Base-by-base conservation (phyloP, 2,113 vertebrate species). In the Misgurnus mizolepis region DNA sequence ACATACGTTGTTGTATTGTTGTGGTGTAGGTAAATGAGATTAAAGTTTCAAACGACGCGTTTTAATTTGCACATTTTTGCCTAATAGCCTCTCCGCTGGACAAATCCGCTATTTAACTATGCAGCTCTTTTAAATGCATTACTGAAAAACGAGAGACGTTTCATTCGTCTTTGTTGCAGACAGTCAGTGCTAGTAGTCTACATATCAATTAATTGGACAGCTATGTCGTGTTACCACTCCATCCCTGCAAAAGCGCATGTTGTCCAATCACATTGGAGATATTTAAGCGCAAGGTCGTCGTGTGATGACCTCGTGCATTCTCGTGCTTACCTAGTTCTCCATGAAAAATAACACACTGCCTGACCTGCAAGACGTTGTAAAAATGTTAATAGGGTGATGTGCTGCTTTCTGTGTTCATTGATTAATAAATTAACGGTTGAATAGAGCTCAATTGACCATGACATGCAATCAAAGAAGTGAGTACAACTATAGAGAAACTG, bases 231-330 rank as follows among this genome's bases (percentile, higher is more conserved):
- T 74, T 27, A 22, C 56, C 71, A 61, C 40, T n/a, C 39, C 6
- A 60, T 45, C 10, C 22, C 10, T 5, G 70, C 39, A 22, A 73
- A 73, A 73, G 11, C 40, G 43, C 55, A 60, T 9, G 43, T 15
- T 45, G 55, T 60, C 71, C 71, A 73, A 73, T 73, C 71, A 73
- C 10, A 61, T 5, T 10, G 4, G 4, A 60, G 71, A 10, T n/a
- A 45, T 74, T 74, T 45, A 74, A 69, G 22, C 8, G 40, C 15
- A 22, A 62, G 77, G 67, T 80, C 78, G 47, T 43, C 34, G 47
- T 56, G 39, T 5, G 11, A 22, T 66, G 60, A 73, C 78, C 78
- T 80, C 58, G 6, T 14, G 49, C 68, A 73, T 73, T 73, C 78
- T 80, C 69, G 27, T 47, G 40, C 47, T 43, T 62, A 80, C 43